Evolutionary conservation across 1,140 invertebrate genomes (phyloP).

Genomic region (Brachionus rotundiformis): DNA sequence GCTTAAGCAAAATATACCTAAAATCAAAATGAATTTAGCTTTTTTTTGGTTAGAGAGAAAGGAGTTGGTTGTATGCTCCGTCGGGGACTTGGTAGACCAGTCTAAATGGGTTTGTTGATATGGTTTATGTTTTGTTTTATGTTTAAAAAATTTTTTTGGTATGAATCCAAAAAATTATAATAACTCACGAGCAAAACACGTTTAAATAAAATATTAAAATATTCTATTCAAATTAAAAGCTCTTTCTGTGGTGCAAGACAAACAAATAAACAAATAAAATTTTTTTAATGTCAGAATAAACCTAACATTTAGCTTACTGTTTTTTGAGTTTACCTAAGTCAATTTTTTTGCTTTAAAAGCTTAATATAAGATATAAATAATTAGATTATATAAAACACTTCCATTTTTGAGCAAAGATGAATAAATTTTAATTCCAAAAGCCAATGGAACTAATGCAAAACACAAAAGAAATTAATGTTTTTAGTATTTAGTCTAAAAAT

Average conservation of each 20-base stretch:
- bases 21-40: conserved; percentile 34
- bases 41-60: background rate
- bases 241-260: background rate
- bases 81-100: background rate
- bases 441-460: too few relatives aligned
- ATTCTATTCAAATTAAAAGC: background rate
- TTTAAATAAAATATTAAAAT: background rate
- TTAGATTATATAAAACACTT: too few relatives aligned
- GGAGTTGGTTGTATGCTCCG: background rate
- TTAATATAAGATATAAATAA: too few relatives aligned
- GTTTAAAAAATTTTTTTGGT: background rate
- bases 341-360: too few relatives aligned
- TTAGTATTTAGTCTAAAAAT: too few relatives aligned
- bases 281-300: background rate
- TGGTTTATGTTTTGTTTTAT: conserved; percentile 5
- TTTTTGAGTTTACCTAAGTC: too few relatives aligned
- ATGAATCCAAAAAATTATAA: conserved; percentile 26
- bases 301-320: background rate
- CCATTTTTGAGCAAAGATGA: too few relatives aligned
- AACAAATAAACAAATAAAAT: background rate
- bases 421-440: too few relatives aligned
- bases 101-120: background rate
- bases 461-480: too few relatives aligned
- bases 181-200: conserved; percentile 29
- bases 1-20: background rate